Conservation (phyloP, 1,140 invertebrate genomes). For the Lordiphosa clarofinis region DNA sequence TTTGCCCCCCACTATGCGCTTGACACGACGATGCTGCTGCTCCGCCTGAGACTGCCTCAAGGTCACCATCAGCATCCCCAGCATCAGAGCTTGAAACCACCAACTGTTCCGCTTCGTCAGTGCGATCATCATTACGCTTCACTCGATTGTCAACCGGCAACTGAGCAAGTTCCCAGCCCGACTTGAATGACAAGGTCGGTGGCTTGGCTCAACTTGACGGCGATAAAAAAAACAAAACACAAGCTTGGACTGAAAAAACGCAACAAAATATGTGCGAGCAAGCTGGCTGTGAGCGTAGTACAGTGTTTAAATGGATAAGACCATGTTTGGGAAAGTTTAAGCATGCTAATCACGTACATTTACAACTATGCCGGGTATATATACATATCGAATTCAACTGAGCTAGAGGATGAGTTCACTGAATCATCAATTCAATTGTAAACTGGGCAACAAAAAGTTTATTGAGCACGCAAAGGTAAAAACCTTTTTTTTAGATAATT, state of each 20-base stretch:
- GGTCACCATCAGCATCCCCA: constrained; percentile 25
- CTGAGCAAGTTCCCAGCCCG: constrained; percentile 26
- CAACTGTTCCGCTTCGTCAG: constrained; percentile 44
- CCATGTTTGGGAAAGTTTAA: background rate
- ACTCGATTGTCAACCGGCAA: constrained; percentile 55
- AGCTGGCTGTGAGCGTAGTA: too few species aligned
- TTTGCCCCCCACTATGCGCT: constrained; percentile 83
- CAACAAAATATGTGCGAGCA: too few species aligned
- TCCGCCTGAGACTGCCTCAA: constrained; percentile 16
- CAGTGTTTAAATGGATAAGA: too few species aligned
- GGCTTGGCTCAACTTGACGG: constrained; percentile 36
- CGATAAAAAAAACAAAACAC: constrained; percentile 38
- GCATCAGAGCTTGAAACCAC: constrained; percentile 3
- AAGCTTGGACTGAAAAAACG: constrained; percentile 14
- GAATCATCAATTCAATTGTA: constrained; percentile 9
- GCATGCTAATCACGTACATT: too few species aligned
- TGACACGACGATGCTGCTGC: constrained; percentile 64
- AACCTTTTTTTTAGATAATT: too few species aligned
- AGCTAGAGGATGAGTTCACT: too few species aligned
- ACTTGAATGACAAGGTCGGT: constrained; percentile 31
- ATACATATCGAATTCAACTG: too few species aligned
- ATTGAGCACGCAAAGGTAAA: too few species aligned
- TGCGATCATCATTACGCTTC: constrained; percentile 49
- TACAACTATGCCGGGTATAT: too few species aligned
- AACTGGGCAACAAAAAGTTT: constrained; percentile 2